Evolutionary conservation across 2,797 vertebrate species (phyloP).

Genomic region (Epinephelus awoara): DNA sequence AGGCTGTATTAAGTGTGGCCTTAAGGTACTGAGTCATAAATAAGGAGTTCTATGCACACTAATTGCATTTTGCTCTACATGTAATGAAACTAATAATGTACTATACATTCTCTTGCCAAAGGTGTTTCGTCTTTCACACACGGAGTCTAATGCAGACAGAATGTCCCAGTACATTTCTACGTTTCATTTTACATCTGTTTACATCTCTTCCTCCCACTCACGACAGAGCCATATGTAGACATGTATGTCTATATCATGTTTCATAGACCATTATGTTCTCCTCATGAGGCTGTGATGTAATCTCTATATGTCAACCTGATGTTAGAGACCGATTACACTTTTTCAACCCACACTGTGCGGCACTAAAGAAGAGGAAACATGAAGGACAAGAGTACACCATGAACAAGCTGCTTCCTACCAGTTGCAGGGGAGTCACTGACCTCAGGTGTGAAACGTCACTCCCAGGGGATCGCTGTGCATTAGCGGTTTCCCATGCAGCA

Average conservation of each 20-base stretch:
- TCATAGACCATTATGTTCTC: not conserved
- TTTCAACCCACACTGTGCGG: not conserved
- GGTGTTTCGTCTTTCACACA: not conserved
- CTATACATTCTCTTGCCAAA: not conserved
- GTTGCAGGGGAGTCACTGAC: conserved; percentile 66
- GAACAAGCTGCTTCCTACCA: conserved; percentile 38
- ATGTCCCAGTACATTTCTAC: not conserved
- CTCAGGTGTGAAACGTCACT: conserved; percentile 74
- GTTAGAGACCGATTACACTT: not conserved
- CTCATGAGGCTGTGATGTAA: conserved; percentile 12
- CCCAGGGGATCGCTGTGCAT: conserved; percentile 57
- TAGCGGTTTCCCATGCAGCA: conserved; percentile 70
- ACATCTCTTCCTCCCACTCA: not conserved
- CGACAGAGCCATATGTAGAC: not conserved
- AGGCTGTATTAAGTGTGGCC: no score
- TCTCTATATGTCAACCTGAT: conserved; percentile 7
- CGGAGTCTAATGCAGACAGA: not conserved
- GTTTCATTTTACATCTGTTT: not conserved
- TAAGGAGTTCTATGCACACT: not conserved
- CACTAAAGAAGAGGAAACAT: not conserved
- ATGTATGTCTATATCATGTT: not conserved
- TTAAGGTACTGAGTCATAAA: not conserved
- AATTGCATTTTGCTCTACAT: not conserved
- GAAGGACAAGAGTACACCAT: conserved; percentile 19
- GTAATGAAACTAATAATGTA: not conserved